Evolutionary conservation across 1,140 invertebrate species (phyloP).

Genomic region (Micrasema minimum): DNA sequence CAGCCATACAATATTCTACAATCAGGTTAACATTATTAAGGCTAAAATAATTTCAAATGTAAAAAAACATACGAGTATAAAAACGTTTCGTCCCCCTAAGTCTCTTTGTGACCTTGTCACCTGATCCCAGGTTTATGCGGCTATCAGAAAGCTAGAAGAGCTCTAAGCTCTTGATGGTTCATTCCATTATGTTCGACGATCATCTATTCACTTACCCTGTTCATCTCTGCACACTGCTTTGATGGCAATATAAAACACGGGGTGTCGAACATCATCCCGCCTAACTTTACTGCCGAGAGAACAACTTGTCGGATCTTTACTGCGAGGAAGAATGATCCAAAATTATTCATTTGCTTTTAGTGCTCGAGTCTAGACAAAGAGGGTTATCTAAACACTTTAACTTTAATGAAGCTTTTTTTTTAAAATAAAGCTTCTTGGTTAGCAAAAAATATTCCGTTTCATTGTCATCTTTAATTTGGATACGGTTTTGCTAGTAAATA

Average conservation of each 20-base stretch:
- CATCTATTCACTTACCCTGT: slow-evolving; percentile 42
- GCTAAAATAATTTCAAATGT: too few relatives aligned
- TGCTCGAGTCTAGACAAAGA: slow-evolving; percentile 4
- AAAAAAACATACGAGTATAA: too few relatives aligned
- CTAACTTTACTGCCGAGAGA: slow-evolving; percentile 33
- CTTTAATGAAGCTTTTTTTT: too few relatives aligned
- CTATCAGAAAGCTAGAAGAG: slow-evolving; percentile 41
- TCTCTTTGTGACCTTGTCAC: slow-evolving; percentile 46
- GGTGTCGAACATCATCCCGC: slow-evolving; percentile 47
- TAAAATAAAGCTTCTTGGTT: too few relatives aligned
- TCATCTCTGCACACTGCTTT: slow-evolving; percentile 35
- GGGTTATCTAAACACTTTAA: too few relatives aligned
- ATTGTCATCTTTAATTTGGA: too few relatives aligned
- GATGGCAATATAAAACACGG: slow-evolving; percentile 52
- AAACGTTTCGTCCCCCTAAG: too few relatives aligned
- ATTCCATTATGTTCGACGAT: slow-evolving; percentile 49
- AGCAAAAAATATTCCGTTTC: too few relatives aligned
- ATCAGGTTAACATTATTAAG: too few relatives aligned
- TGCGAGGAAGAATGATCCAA: slow-evolving; percentile 4
- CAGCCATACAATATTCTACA: too few relatives aligned
- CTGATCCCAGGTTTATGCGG: slow-evolving; percentile 44
- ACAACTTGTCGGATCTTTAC: slow-evolving; percentile 41
- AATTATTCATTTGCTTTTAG: slow-evolving; percentile 47
- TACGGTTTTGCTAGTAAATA: too few relatives aligned
- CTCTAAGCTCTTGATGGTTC: slow-evolving; percentile 49